These are phyloP conservation scores for Drosophila punjabiensis DNA, from an alignment of 1,140 invertebrate species.

Conservation along the genomic window DNA sequence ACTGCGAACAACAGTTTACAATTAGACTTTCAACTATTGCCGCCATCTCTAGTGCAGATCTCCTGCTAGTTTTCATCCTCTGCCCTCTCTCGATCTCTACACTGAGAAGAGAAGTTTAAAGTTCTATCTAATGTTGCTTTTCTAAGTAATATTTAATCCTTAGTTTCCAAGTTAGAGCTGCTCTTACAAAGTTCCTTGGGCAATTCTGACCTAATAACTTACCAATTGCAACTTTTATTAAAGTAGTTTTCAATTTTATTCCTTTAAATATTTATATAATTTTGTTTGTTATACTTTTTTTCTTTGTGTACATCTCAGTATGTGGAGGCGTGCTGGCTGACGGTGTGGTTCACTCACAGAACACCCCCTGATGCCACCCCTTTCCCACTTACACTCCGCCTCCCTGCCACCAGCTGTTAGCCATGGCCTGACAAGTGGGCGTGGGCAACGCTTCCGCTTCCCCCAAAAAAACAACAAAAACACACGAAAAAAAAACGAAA, in stretches of 20 bases:
- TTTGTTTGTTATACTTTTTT: not conserved
- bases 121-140: not conserved
- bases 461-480: conserved; percentile 54
- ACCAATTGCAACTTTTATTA: not conserved
- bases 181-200: no score
- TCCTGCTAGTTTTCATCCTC: conserved; percentile 19
- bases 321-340: conserved; percentile 49
- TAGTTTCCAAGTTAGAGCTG: not conserved
- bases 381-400: conserved; percentile 8
- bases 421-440: conserved; percentile 72
- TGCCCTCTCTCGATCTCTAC: not conserved
- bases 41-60: conserved; percentile 51
- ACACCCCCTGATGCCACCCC: conserved; percentile 29
- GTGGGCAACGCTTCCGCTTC: conserved; percentile 77
- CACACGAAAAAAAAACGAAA: conserved; percentile 29
- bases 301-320: conserved; percentile 8
- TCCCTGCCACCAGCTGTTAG: conserved; percentile 21
- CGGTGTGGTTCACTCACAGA: conserved; percentile 26
- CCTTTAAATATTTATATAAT: not conserved
- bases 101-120: not conserved
- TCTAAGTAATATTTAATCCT: not conserved
- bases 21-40: conserved; percentile 80
- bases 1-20: conserved; percentile 79
- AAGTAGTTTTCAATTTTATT: not conserved
- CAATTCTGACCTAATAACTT: not conserved